phyloP scores from a whole-genome alignment of 2,113 vertebrate genomes.

The Puffinus mauretanicus region DNA sequence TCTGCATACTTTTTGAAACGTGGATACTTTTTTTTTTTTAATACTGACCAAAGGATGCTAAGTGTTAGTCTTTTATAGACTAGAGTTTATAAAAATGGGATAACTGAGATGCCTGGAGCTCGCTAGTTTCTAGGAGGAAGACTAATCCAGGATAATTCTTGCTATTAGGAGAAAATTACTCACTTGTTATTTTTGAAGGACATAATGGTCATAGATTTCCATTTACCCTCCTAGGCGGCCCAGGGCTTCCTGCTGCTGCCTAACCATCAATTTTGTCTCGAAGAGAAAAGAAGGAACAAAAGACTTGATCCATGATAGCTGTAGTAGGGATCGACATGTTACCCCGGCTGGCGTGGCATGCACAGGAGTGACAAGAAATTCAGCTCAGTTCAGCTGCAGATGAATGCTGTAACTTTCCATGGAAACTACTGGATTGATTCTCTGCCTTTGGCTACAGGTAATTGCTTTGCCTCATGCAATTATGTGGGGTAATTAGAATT shows the following conservation, averaged over 20 bases:
- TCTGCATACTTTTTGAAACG: neutral
- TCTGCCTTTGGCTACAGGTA: neutral
- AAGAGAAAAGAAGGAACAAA: neutral
- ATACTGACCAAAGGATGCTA: neutral
- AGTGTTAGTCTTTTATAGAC: neutral
- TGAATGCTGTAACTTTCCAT: neutral
- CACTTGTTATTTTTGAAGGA: slow-evolving; percentile 5
- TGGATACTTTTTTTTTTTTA: neutral
- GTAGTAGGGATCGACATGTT: neutral
- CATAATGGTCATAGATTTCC: slow-evolving; percentile 25
- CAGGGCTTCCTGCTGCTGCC: neutral
- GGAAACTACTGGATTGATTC: neutral
- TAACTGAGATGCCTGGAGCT: neutral
- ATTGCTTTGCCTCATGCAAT: neutral
- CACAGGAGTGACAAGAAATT: neutral
- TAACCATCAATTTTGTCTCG: neutral
- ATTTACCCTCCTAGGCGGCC: neutral
- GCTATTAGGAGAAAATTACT: slow-evolving; percentile 19
- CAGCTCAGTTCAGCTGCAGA: neutral
- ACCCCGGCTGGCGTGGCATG: rapidly evolving
- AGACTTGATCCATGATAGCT: neutral
- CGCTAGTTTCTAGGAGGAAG: neutral
- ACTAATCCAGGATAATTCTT: slow-evolving; percentile 25
- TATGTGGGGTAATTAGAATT: neutral
- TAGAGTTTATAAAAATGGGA: neutral